Conservation (phyloP, 2,888 invertebrate species). For the Dicyrtoma fusca region DNA sequence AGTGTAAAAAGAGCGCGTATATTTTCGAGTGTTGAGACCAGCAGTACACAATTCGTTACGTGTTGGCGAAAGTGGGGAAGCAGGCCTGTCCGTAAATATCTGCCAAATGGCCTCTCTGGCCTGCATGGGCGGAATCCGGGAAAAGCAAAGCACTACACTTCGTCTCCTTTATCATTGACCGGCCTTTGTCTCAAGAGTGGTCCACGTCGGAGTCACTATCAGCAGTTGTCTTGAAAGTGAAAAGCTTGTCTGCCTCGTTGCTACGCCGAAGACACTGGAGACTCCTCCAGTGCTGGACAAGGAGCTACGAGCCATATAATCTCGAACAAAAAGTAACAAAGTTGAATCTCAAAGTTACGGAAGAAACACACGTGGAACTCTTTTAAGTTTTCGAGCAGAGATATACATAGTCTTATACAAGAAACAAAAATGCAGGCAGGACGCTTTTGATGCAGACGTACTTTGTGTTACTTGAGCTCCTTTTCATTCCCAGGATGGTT, state of each 20-base stretch:
- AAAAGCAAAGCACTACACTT: constrained; percentile 10
- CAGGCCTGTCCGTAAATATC: background rate
- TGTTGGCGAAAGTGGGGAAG: background rate
- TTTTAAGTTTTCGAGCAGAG: no score
- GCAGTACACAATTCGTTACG: background rate
- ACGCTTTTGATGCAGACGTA: no score
- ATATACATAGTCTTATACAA: background rate
- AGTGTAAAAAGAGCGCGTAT: no score
- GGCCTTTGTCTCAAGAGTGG: constrained; percentile 10
- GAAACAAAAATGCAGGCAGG: no score
- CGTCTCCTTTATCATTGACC: constrained; percentile 10
- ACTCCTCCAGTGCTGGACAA: no score
- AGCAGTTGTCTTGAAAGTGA: constrained; percentile 9
- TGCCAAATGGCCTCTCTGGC: constrained; percentile 18
- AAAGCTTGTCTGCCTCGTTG: background rate
- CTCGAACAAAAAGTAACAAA: no score
- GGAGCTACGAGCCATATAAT: no score
- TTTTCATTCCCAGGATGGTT: no score
- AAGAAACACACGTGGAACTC: no score
- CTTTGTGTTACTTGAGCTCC: no score
- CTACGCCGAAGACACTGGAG: no score
- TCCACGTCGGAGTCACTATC: background rate
- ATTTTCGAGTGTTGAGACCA: background rate
- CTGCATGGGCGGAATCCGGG: constrained; percentile 3
- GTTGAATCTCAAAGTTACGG: no score